Evolutionary conservation across 64 coral and sea anemone species (phyloP).

Genomic region (Pocillopora verrucosa): DNA sequence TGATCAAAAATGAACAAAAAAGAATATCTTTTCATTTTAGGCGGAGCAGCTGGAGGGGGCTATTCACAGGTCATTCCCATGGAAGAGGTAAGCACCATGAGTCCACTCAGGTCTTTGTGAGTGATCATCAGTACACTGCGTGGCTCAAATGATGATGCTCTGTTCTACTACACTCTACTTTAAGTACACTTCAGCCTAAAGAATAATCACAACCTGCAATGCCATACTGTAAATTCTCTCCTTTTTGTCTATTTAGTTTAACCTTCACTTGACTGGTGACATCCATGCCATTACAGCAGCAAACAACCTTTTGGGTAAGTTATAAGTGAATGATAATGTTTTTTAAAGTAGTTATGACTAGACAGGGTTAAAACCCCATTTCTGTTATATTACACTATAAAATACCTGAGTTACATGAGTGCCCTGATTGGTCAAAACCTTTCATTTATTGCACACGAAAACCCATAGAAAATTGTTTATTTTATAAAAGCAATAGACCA

Average conservation of each 20-base stretch:
- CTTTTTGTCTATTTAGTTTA: slow-evolving; percentile 64
- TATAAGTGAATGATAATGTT: neutral
- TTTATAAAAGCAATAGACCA: too few relatives aligned
- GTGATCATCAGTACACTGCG: too few relatives aligned
- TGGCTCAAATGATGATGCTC: neutral
- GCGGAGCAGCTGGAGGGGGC: slow-evolving; percentile 93
- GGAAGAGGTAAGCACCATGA: slow-evolving; percentile 79
- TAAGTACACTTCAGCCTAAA: neutral
- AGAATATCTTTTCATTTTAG: slow-evolving; percentile 4
- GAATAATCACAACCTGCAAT: neutral
- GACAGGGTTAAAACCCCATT: neutral
- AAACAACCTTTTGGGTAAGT: slow-evolving; percentile 95
- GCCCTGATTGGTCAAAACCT: neutral
- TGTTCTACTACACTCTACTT: neutral
- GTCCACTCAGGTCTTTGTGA: too few relatives aligned
- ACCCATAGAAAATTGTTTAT: neutral
- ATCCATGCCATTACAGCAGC: slow-evolving; percentile 98
- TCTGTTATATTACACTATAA: neutral
- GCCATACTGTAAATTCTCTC: neutral
- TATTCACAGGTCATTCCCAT: slow-evolving; percentile 98
- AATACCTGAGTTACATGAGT: neutral
- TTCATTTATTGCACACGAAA: too few relatives aligned
- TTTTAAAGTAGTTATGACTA: neutral
- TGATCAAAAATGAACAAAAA: too few relatives aligned
- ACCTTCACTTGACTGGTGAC: slow-evolving; percentile 96